Evolutionary conservation across 2,797 vertebrate species (phyloP).

Genomic region (Labroides dimidiatus): DNA sequence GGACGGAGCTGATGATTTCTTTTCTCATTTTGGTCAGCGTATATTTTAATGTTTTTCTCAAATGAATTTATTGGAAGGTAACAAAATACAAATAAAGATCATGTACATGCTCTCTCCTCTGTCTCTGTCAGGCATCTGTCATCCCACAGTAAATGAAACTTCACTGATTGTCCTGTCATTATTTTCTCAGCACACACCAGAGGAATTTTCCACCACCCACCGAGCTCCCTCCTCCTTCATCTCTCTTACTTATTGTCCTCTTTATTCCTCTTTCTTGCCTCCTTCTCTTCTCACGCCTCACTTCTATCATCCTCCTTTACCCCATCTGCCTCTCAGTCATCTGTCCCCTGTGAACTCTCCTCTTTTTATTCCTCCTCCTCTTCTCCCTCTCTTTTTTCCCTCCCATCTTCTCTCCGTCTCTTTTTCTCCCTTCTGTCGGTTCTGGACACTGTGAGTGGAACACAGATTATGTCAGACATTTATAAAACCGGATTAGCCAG

Average conservation of each 20-base stretch:
- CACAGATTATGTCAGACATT: slow-evolving; percentile 79
- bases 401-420: slow-evolving; percentile 17
- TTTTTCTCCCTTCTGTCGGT: slow-evolving; percentile 43
- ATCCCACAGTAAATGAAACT: slow-evolving; percentile 34
- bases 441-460: slow-evolving; percentile 67
- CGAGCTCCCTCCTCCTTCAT: slow-evolving; percentile 42
- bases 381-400: not conserved
- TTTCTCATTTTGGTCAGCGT: too few relatives aligned
- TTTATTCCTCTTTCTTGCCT: slow-evolving; percentile 37
- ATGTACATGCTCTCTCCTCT: not conserved
- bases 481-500: slow-evolving; percentile 78
- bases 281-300: slow-evolving; percentile 34
- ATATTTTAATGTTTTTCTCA: too few relatives aligned
- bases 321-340: slow-evolving; percentile 55
- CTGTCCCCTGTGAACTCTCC: slow-evolving; percentile 35
- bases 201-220: slow-evolving; percentile 61
- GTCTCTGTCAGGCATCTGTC: slow-evolving; percentile 23
- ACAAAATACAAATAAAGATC: too few relatives aligned
- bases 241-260: slow-evolving; percentile 43
- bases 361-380: slow-evolving; percentile 31
- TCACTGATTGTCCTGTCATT: slow-evolving; percentile 23
- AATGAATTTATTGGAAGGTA: too few relatives aligned
- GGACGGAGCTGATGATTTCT: too few relatives aligned
- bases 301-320: slow-evolving; percentile 58
- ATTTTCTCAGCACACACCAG: slow-evolving; percentile 47